Evolutionary conservation across 2,888 invertebrate genomes (phyloP), one percentile per base, ranked within the genome.

Genomic region (Thelaira solivaga): DNA sequence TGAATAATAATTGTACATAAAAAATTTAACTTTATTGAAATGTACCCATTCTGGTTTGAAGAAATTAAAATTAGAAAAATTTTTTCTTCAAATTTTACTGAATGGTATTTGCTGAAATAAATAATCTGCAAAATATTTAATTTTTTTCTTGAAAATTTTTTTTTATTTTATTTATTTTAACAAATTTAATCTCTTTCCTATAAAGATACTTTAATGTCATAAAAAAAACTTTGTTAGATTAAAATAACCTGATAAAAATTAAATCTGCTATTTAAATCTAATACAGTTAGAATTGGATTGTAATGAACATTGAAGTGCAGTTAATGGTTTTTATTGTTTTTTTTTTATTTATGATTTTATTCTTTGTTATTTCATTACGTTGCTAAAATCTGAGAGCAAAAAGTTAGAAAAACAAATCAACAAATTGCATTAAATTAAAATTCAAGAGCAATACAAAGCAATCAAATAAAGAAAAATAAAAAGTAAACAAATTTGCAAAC

Each of bases 351-450:
- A 1, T n/a, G n/a, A n/a, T 26, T 18, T 18, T 36, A 10, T 18
- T 57, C 6, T 16, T 11, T 31, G 16, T 16, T 22, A n/a, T n/a
- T n/a, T n/a, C n/a, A n/a, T n/a, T 49, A 20, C 43, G 8, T 65
- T 41, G 10, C 13, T 39, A 45, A 51, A 16, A 34, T 13, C 49
- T 67, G 26, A 6, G 22, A 61, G 51, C 6, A 51, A 64, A 57
- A 64, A 45, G 64, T 67, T 55, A 24, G 24, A 65, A 71, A 47
- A 65, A 74, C 69, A 78, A 74, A 78, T 78, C 74, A 74, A 65
- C 78, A 78, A 78, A 78, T 73, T 68, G 73, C 18, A 78, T 78
- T 47, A 74, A 74, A 74, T 78, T 74, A 65, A 74, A 78, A 78
- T 69, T 78, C 69, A 74, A 78, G 65, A 64, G 78, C 78, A 74